Conservation (phyloP, 2,113 vertebrate genomes). For the Salvelinus namaycush region DNA sequence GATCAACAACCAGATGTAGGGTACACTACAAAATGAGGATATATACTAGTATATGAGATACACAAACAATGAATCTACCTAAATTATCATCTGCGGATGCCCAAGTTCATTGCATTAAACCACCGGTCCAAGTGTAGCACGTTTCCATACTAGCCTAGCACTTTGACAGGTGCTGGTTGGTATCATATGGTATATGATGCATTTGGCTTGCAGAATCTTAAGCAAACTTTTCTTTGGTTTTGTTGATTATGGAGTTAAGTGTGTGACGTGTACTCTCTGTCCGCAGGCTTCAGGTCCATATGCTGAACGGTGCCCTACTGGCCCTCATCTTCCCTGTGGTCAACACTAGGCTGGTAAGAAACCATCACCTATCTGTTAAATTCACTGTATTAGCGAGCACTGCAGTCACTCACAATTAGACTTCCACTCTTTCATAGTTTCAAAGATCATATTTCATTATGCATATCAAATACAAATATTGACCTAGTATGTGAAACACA, state of each 20-base stretch:
- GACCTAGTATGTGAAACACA: no score
- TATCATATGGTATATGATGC: no score
- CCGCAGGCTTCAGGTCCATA: slow-evolving; percentile 93
- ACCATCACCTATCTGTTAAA: neutral
- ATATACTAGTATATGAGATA: no score
- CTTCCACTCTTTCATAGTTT: no score
- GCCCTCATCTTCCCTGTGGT: slow-evolving; percentile 96
- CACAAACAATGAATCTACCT: no score
- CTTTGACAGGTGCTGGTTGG: neutral
- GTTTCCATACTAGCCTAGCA: neutral
- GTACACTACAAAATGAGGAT: no score
- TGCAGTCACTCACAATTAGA: neutral
- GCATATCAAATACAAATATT: no score
- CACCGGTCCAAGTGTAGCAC: no score
- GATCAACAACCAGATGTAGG: no score
- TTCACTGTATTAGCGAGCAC: neutral
- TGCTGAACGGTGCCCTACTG: slow-evolving; percentile 94
- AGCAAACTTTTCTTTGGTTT: neutral
- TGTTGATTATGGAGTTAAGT: no score
- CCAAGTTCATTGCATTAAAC: no score
- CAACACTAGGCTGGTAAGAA: slow-evolving; percentile 95
- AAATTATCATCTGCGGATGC: no score
- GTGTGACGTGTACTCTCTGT: slow-evolving; percentile 26
- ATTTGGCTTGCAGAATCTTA: neutral
- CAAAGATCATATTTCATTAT: neutral